Conservation (phyloP, 2,888 invertebrate species). For the Ecdyonurus torrentis region DNA sequence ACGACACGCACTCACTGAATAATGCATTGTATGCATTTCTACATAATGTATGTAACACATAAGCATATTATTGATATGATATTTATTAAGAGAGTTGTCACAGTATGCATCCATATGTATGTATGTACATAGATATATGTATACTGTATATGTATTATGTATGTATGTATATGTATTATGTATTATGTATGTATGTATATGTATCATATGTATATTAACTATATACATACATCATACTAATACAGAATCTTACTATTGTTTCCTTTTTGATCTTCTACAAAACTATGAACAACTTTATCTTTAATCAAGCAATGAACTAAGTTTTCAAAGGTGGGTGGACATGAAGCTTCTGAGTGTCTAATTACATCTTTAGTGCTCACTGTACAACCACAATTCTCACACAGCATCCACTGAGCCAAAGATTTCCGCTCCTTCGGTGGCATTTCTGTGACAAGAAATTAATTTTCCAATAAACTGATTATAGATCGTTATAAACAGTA, state of each 20-base stretch:
- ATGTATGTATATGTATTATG: neutral
- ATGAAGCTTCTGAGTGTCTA: constrained; percentile 34
- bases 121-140: neutral
- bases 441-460: no score
- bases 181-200: neutral
- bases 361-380: constrained; percentile 40
- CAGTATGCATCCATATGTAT: neutral
- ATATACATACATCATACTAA: no score
- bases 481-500: no score
- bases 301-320: constrained; percentile 24
- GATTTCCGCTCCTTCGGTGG: constrained; percentile 33
- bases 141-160: neutral
- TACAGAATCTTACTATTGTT: neutral
- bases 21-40: no score
- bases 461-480: no score
- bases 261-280: constrained; percentile 17
- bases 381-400: constrained; percentile 39
- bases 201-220: neutral
- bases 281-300: constrained; percentile 20
- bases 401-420: constrained; percentile 38
- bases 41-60: no score
- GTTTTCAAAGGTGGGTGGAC: constrained; percentile 27
- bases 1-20: no score
- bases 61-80: no score
- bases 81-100: no score